Evolutionary conservation across 2,888 invertebrate species (phyloP).

Genomic region (Chirona hameri): DNA sequence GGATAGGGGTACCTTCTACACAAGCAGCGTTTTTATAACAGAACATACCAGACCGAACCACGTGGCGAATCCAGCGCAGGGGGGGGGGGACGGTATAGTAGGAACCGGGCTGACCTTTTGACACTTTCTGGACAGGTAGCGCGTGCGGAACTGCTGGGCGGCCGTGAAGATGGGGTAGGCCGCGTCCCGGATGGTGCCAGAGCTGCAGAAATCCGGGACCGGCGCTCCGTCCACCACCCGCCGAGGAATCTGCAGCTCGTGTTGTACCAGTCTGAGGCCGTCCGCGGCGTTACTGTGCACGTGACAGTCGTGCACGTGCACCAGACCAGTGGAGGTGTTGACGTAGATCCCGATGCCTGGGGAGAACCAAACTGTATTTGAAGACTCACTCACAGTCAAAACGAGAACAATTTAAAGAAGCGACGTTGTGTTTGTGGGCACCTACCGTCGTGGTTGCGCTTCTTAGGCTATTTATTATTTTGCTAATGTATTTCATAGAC

Average conservation of each 20-base stretch:
- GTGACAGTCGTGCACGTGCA: slow-evolving; percentile 70
- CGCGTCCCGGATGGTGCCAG: slow-evolving; percentile 77
- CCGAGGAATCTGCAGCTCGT: slow-evolving; percentile 61
- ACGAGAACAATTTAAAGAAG: no score
- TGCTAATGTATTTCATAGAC: no score
- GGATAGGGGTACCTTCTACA: no score
- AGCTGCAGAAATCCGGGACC: slow-evolving; percentile 72
- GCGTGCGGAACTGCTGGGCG: not conserved
- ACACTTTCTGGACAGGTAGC: not conserved
- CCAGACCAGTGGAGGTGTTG: slow-evolving; percentile 79
- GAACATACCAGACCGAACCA: no score
- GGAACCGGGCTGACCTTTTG: not conserved
- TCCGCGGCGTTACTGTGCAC: slow-evolving; percentile 84
- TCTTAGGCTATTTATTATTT: no score
- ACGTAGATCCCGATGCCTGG: slow-evolving; percentile 82
- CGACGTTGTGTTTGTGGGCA: no score
- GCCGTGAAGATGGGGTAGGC: slow-evolving; percentile 55
- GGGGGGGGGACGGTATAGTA: no score
- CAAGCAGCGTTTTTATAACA: no score
- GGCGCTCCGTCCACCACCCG: slow-evolving; percentile 69
- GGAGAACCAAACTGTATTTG: not conserved
- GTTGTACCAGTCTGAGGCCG: slow-evolving; percentile 80
- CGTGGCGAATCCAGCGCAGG: no score
- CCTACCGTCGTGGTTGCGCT: no score
- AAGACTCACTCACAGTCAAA: no score